Base-by-base conservation (phyloP, 2,888 invertebrate genomes). In the Drosophila demipolita region DNA sequence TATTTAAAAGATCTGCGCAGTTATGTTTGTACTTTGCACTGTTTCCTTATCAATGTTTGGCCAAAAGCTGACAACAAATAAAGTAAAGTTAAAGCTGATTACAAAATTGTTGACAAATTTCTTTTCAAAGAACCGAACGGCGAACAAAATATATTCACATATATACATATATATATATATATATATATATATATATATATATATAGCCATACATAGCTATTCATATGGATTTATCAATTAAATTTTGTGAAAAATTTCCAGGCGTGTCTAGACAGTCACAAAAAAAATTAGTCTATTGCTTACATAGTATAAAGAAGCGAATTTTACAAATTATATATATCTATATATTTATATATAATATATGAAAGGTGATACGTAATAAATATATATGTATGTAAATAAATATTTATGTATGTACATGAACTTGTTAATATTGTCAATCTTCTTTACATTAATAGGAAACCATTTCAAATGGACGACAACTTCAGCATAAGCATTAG, bases 1-100 rank as follows among this genome's bases (percentile, higher is more conserved):
- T 77, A 23, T 23, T 75, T 53, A 67, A 54, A 48, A 23, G 66
- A 66, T 66, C 80, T 83, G 85, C 85, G 85, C 78, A 85, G 80
- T 80, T 80, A 75, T 66, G 72, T 17, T 66, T 50, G 80, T 26
- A 73, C 80, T 85, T 82, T 80, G 75, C 38, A 49, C 85, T 38
- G 48, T 29, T 26, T 40, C n/a, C 65, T 71, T 73, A 80, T 72
- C 71, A 48, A 23, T 33, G 35, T 42, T 63, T 72, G 38, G 35
- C 62, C 45, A 55, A 23, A 29, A 53, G 32, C 66, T 49, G 45
- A 64, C 20, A 66, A 45, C 29, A 59, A 45, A 57, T 35, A 38
- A 52, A 40, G 11, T 23, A 15, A 50, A 50, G 20, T 50, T 20
- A 35, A 26, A 33, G 53, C 52, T 36, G 23, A 33, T 33, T 36